phyloP scores from a whole-genome alignment of 2,797 vertebrate species.

The Mormyrus hasselquistii region DNA sequence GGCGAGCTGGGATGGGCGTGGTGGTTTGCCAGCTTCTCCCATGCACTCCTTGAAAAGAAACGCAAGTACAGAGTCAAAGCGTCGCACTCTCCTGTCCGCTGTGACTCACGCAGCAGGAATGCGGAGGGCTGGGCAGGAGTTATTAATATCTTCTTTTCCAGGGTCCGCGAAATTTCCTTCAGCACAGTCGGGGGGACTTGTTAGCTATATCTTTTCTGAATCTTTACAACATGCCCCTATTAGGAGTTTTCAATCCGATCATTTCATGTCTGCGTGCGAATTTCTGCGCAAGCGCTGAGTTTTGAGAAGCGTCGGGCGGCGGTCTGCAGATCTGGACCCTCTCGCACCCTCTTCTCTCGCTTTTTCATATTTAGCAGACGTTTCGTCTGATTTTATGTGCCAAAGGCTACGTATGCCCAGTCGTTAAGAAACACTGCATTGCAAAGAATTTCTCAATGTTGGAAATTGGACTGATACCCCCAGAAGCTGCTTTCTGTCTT shows the following conservation, averaged over 20 bases:
- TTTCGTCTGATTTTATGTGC: background rate
- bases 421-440: conserved; percentile 8
- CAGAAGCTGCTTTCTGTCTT: background rate
- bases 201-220: conserved; percentile 56
- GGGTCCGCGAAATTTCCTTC: conserved; percentile 60
- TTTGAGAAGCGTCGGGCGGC: background rate
- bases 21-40: conserved; percentile 22
- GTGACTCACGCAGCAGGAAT: conserved; percentile 70
- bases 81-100: conserved; percentile 49
- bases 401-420: background rate
- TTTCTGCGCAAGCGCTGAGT: background rate
- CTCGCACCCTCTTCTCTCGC: background rate
- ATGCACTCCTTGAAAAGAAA: conserved; percentile 65
- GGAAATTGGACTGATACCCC: background rate
- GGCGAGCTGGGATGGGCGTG: conserved; percentile 28
- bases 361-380: background rate
- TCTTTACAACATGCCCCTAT: conserved; percentile 48
- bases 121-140: conserved; percentile 61
- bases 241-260: conserved; percentile 46
- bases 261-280: conserved; percentile 19
- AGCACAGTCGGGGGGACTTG: conserved; percentile 43
- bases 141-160: conserved; percentile 73
- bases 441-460: conserved; percentile 4
- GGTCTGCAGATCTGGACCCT: background rate
- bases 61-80: conserved; percentile 59